phyloP scores from a whole-genome alignment of 2,888 invertebrate genomes.

The Julus scandinavius region DNA sequence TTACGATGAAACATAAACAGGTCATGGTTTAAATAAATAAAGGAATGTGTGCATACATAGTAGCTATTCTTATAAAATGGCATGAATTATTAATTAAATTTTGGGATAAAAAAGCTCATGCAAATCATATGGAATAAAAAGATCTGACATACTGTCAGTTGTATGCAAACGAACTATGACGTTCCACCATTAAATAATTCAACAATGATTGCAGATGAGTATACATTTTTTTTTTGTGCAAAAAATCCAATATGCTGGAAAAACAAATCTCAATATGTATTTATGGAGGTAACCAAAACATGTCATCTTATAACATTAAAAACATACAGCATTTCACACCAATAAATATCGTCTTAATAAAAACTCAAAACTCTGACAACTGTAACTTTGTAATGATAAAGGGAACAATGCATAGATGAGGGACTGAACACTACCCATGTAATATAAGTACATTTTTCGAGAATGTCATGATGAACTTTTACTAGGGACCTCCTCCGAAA shows the following conservation, averaged over 20 bases:
- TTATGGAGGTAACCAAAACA: no score
- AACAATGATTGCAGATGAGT: background rate
- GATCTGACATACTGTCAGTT: background rate
- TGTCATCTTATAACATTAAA: no score
- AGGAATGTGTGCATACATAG: background rate
- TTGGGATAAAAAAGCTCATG: background rate
- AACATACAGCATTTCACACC: no score
- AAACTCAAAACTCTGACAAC: no score
- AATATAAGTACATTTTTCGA: no score
- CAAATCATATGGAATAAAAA: background rate
- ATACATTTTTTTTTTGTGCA: background rate
- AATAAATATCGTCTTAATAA: no score
- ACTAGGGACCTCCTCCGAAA: no score
- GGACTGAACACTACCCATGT: no score
- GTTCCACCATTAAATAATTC: background rate
- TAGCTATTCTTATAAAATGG: background rate
- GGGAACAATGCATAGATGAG: no score
- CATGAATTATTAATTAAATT: slow-evolving; percentile 3
- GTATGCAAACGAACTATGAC: background rate
- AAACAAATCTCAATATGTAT: background rate
- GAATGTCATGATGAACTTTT: no score
- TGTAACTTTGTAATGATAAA: no score
- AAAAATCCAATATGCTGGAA: background rate
- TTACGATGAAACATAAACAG: slow-evolving; percentile 19
- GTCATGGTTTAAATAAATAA: slow-evolving; percentile 21